Base-by-base conservation (phyloP, 2,888 invertebrate species). In the Hipparchia semele region DNA sequence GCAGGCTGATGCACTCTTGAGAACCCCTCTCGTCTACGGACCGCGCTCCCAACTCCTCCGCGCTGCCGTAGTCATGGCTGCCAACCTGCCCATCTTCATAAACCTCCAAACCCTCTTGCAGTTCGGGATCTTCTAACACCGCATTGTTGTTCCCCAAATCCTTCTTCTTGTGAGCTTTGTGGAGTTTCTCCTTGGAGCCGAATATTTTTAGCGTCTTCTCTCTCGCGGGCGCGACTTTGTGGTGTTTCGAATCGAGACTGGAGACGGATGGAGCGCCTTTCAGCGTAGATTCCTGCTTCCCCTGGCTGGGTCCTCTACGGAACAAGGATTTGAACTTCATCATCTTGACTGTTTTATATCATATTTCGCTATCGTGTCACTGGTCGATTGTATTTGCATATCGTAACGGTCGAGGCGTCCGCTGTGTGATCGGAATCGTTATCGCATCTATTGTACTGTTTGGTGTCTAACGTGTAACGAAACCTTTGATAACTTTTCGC, bases 271-370 rank as follows among this genome's bases (percentile, higher is more conserved):
- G 95, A 56, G 96, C 95, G 78, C 95, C 94, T 79, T 95, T 95
- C 64, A 96, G 82, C 80, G 94, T 87, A 72, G 88, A 81, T 87
- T 94, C 89, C 87, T 94, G 92, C 84, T 95, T 94, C 81, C 93
- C 92, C 83, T 92, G 94, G 85, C 95, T 95, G 88, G 96, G 96
- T 86, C 97, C 97, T 96, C 97, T 97, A 95, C 97, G 97, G 95
- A 98, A 98, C 90, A 98, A 96, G 86, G 97, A 97, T 96, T 97
- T 97, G 94, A 98, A 96, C 95, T 97, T 98, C 96, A 97, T 97
- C 97, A 97, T 97, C 94, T 95, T 96, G 93, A 86, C 84, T 84
- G 80, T 59, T 77, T 82, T 84, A 83, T 81, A 79, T 78, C 85
- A 84, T 84, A 80, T 79, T 64, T 90, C 87, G 88, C 88, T 87